These are phyloP conservation scores for Rhodophaea formosa DNA, from an alignment of 2,888 invertebrate genomes.

Conservation along the genomic window DNA sequence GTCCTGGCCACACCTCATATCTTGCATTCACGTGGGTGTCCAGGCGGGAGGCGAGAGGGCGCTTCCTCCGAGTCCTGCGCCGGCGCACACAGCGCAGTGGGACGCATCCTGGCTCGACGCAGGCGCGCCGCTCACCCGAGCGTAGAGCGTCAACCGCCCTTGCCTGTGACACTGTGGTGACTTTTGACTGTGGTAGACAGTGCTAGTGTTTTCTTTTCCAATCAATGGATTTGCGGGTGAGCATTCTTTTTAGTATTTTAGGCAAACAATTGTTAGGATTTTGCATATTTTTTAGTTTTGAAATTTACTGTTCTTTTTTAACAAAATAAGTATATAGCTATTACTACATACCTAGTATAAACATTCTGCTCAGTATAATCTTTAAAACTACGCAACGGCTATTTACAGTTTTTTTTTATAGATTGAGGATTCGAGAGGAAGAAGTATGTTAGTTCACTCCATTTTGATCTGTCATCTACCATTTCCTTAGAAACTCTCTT, in stretches of 20 bases:
- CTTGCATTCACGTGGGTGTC: not conserved
- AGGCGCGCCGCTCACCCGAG: slow-evolving; percentile 23
- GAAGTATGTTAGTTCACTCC: too few species aligned
- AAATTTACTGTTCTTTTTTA: too few species aligned
- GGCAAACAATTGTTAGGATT: too few species aligned
- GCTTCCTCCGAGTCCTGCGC: slow-evolving; percentile 28
- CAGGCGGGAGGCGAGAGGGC: not conserved
- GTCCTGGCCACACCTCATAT: not conserved
- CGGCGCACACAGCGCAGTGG: slow-evolving; percentile 24
- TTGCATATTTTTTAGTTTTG: too few species aligned
- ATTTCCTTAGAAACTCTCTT: too few species aligned
- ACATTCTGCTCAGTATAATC: too few species aligned
- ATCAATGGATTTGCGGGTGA: slow-evolving; percentile 68
- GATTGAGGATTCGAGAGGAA: too few species aligned
- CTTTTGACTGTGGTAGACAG: slow-evolving; percentile 38
- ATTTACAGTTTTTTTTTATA: too few species aligned
- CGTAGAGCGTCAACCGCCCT: not conserved
- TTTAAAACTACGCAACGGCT: too few species aligned
- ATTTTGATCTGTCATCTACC: too few species aligned
- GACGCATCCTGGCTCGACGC: slow-evolving; percentile 39
- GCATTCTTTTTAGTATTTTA: slow-evolving; percentile 25
- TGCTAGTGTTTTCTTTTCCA: slow-evolving; percentile 43
- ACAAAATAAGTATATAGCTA: too few species aligned
- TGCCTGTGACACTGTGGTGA: slow-evolving; percentile 27
- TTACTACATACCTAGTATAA: too few species aligned